Conservation (phyloP, 2,797 vertebrate species). For the Galago senegalensis region DNA sequence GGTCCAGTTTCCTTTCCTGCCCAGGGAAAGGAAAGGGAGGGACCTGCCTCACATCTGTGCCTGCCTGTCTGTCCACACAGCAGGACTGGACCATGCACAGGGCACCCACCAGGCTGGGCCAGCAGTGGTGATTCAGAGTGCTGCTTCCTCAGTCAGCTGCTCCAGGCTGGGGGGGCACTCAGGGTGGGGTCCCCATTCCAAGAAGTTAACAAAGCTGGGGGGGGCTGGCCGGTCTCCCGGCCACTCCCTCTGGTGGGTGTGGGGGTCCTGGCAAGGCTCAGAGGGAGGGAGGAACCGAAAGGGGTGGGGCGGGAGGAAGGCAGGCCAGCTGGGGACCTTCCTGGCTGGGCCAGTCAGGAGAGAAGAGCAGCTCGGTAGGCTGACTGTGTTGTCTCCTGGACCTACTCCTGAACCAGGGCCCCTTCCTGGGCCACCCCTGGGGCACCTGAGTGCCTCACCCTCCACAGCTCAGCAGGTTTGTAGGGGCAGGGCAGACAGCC, state of each 20-base stretch:
- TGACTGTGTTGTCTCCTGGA: background rate
- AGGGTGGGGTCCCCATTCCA: background rate
- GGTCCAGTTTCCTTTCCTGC: background rate
- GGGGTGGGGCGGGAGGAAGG: background rate
- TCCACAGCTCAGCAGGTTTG: background rate
- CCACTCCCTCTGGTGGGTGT: background rate
- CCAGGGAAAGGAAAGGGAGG: background rate
- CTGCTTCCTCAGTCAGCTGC: constrained; percentile 73
- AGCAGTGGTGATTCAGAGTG: constrained; percentile 68
- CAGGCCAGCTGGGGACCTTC: background rate
- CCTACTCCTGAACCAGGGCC: background rate
- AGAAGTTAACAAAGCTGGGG: background rate
- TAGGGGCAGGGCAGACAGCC: background rate
- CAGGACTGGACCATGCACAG: background rate
- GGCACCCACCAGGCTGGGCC: background rate
- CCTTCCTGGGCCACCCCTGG: background rate
- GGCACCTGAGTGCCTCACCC: background rate
- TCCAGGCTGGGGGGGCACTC: background rate
- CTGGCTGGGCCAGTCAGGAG: constrained; percentile 4
- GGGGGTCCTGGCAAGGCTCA: background rate
- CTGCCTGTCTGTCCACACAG: background rate
- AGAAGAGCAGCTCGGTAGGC: background rate
- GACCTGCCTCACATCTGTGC: background rate
- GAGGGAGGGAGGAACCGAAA: background rate
- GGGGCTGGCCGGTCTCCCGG: background rate